Evolutionary conservation across 2,888 invertebrate species (phyloP).

Genomic region (Drosophila mayaguana): DNA sequence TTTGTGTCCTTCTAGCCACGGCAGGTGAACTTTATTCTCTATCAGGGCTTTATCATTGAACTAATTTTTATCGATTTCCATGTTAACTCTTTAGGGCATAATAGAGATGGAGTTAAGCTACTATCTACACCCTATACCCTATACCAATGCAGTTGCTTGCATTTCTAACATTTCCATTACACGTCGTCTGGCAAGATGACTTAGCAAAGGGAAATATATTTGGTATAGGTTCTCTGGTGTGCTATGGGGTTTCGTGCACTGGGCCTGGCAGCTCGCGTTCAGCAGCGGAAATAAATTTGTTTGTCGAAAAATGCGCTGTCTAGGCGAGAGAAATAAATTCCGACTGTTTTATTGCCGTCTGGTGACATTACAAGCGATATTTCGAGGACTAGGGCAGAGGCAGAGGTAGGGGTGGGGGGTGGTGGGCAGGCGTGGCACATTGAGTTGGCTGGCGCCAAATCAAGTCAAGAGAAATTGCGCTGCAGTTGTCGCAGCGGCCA

Average conservation of each 20-base stretch:
- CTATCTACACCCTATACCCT: not conserved
- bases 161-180: not conserved
- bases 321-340: constrained; percentile 61
- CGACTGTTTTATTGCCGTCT: constrained; percentile 75
- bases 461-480: constrained; percentile 72
- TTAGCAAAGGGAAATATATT: constrained; percentile 13
- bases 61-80: not conserved
- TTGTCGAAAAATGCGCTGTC: constrained; percentile 53
- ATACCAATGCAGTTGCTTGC: too few relatives aligned
- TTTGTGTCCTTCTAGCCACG: not conserved
- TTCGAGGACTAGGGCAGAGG: constrained; percentile 23
- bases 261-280: constrained; percentile 14
- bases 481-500: constrained; percentile 70
- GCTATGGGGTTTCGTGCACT: not conserved
- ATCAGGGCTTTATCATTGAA: not conserved
- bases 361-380: constrained; percentile 71
- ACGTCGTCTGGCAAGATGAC: constrained; percentile 13
- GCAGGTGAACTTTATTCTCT: constrained; percentile 8
- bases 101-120: not conserved
- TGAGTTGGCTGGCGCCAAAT: constrained; percentile 69
- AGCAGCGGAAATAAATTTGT: constrained; percentile 71
- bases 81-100: not conserved
- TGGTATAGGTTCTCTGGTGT: constrained; percentile 7
- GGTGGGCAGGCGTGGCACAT: constrained; percentile 32
- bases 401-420: not conserved